Evolutionary conservation across 2,888 invertebrate genomes (phyloP), one percentile per base, ranked within the genome.

Genomic region (Hyposoter dolosus): DNA sequence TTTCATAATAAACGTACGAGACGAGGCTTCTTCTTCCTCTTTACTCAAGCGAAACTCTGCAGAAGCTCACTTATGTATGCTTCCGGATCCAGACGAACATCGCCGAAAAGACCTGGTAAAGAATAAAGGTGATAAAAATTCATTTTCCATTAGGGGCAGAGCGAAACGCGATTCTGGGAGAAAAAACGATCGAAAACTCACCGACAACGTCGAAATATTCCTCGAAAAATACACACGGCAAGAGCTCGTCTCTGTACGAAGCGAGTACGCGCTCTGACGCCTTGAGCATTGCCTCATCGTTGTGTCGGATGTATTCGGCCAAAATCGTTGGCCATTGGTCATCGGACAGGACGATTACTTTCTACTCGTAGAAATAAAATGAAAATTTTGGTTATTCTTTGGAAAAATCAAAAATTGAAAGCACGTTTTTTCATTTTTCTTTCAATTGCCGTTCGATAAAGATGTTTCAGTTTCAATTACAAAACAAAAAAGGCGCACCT

Each of bases 171-270:
- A 40, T 7, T 56, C n/a, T 47, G 23, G 40, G 45, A 45, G 69
- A 76, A 56, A 28, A 23, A 77, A 19, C 32, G 69, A 66, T 43
- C 6, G 7, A 19, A 32, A 72, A 93, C 95, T 94, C 93, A 96
- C 98, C 98, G 90, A 97, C 96, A 89, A 98, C 98, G 96, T 99
- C 99, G 94, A 98, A 98, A 95, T 98, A 98, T 95, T 99, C 99
- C 9, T 96, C 96, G 94, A 99, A 97, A 19, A 98, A 98, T 86
- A 98, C 96, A 95, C 98, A 98, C 12, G 98, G 98, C 90, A 99
- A 95, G 91, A 98, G 95, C 94, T 99, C 98, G 91, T 98, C 98
- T 63, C 98, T 97, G 90, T 98, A 97, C 0, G 96, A 95, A 40
- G 96, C 95, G 87, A 99, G 96, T 84, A 99, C 96, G 87, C 96